Base-by-base conservation (phyloP, 2,797 vertebrate genomes). In the Phaenicophaeus curvirostris region DNA sequence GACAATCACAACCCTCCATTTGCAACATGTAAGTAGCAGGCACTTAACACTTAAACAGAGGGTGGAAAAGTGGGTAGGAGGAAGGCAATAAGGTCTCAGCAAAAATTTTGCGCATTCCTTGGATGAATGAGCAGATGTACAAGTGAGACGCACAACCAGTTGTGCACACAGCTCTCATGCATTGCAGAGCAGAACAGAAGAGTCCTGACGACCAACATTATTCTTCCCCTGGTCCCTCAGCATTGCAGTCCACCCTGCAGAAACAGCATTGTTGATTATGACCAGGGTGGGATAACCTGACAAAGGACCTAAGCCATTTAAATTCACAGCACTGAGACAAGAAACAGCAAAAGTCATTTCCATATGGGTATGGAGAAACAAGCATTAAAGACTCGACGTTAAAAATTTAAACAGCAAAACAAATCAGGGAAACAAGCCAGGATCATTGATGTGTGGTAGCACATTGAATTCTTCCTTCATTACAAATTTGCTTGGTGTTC, bases 361-460 rank as follows among this genome's bases (percentile, higher is more conserved):
- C 76, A 24, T 42, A 57, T 15, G 28, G 51, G 24, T 67, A 59
- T 8, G 66, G 88, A 81, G 46, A 69, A 92, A 69, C 9, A 69
- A 33, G 24, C 31, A 3, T 78, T 59, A 72, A 59, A 41, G 21
- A 62, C 21, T 63, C 0, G 1, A 59, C 50, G 65, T 30, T 74
- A 48, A 87, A 74, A 93, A 85, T 24, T n/a, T 51, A 72, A 73
- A 80, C 39, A 76, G 46, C 57, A 58, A 89, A 95, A 92, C 68
- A 89, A 94, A 83, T 28, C 63, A 76, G 33, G 50, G 39, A 80
- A 93, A 61, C 19, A 89, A 90, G 51, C 20, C 46, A 63, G 59
- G 37, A 57, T 37, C 53, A 18, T 1, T 20, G 66, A 74, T 66
- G 37, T 42, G 59, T 53, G 57, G 23, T 15, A 72, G 63, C 28